Conservation (phyloP, 2,113 vertebrate species). For the Etheostoma spectabile region DNA sequence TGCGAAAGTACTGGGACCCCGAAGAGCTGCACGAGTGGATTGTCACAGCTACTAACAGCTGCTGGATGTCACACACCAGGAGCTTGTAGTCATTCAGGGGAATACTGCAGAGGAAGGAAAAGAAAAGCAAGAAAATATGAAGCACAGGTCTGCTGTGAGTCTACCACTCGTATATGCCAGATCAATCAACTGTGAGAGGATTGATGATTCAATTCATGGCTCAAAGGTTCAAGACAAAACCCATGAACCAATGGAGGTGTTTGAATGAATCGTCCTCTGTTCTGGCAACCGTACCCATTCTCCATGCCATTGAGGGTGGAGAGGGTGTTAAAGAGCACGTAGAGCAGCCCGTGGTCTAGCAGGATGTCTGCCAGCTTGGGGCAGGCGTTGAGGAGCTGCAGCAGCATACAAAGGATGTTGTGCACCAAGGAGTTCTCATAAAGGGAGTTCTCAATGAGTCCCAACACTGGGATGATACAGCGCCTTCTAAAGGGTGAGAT, state of each 20-base stretch:
- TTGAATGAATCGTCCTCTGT: constrained; percentile 34
- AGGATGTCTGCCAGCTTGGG: constrained; percentile 96
- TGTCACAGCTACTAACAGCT: constrained; percentile 93
- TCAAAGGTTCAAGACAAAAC: constrained; percentile 50
- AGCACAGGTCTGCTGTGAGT: constrained; percentile 17
- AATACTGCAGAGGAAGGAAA: constrained; percentile 83
- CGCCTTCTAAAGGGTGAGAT: constrained; percentile 93
- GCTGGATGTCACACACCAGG: constrained; percentile 95
- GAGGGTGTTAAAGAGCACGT: constrained; percentile 94
- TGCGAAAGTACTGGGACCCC: constrained; percentile 97
- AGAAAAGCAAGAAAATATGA: constrained; percentile 33
- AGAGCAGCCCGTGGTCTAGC: constrained; percentile 96
- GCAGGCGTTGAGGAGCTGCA: constrained; percentile 95
- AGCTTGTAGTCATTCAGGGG: constrained; percentile 93
- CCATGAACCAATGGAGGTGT: constrained; percentile 14
- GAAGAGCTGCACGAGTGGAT: constrained; percentile 98
- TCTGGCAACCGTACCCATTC: constrained; percentile 87
- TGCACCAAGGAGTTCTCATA: constrained; percentile 94
- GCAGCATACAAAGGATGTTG: constrained; percentile 91
- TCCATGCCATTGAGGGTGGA: constrained; percentile 95
- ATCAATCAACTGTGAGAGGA: constrained; percentile 51
- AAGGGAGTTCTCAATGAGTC: constrained; percentile 95
- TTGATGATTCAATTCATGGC: constrained; percentile 60
- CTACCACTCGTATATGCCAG: background rate
- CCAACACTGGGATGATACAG: constrained; percentile 93